Evolutionary conservation across 2,113 vertebrate species (phyloP).

Genomic region (Petrocephalus zakoni): DNA sequence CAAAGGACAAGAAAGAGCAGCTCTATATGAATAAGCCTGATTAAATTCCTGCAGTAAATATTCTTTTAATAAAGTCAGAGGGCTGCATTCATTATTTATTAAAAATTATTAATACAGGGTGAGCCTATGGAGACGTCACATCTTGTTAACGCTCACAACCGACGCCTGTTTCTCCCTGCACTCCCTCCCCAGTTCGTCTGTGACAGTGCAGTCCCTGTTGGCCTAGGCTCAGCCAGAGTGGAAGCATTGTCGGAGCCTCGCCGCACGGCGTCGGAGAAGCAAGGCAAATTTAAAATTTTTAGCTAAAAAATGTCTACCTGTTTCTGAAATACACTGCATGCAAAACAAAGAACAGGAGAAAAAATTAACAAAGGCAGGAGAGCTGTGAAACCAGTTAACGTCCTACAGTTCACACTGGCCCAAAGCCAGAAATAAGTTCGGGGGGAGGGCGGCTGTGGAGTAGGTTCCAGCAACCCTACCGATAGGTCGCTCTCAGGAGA

Average conservation of each 20-base stretch:
- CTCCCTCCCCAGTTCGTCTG: slow-evolving; percentile 25
- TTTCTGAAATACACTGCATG: background rate
- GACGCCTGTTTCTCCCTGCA: slow-evolving; percentile 21
- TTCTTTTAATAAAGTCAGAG: slow-evolving; percentile 23
- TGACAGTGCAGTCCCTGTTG: slow-evolving; percentile 32
- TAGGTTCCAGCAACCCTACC: background rate
- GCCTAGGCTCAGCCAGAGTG: background rate
- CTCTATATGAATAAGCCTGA: background rate
- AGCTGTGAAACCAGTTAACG: background rate
- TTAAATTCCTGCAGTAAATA: background rate
- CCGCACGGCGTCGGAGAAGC: slow-evolving; percentile 21
- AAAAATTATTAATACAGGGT: slow-evolving; percentile 34
- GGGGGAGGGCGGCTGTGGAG: background rate
- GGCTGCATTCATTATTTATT: slow-evolving; percentile 32
- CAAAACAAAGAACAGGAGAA: background rate
- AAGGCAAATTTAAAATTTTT: background rate
- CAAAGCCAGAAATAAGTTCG: background rate
- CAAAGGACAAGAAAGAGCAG: background rate
- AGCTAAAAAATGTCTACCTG: background rate
- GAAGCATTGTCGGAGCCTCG: slow-evolving; percentile 13
- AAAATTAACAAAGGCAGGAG: background rate
- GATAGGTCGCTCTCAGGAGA: background rate
- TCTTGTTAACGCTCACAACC: slow-evolving; percentile 42
- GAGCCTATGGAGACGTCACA: slow-evolving; percentile 35
- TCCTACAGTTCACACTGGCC: background rate